phyloP scores from a whole-genome alignment of 2,113 vertebrate species.

The Nansenia antarctica region DNA sequence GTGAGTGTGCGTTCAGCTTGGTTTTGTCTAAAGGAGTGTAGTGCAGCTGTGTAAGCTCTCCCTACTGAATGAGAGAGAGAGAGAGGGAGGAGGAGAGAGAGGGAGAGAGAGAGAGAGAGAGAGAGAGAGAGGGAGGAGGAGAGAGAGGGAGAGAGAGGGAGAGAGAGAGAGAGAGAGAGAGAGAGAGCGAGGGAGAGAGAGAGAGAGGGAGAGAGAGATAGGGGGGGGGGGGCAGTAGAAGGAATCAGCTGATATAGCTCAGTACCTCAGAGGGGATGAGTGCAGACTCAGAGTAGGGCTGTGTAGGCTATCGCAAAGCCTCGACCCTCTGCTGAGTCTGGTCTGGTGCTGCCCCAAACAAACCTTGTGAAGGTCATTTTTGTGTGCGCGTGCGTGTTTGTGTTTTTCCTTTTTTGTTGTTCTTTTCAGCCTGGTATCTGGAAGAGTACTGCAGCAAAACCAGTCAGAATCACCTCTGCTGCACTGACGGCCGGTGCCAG shows the following conservation, averaged over 20 bases:
- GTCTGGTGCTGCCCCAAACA: background rate
- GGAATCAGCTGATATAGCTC: background rate
- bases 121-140: background rate
- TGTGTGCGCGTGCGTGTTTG: background rate
- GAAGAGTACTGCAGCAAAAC: conserved; percentile 1
- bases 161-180: background rate
- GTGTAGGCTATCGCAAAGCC: background rate
- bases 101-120: no score
- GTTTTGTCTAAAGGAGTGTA: conserved; percentile 1
- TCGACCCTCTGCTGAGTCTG: background rate
- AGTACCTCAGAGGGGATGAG: background rate
- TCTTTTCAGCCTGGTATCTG: background rate
- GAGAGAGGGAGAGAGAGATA: background rate
- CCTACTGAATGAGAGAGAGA: background rate
- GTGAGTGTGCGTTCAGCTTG: conserved; percentile 3
- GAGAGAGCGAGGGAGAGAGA: background rate
- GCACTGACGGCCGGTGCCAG: background rate
- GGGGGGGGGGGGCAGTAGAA: background rate
- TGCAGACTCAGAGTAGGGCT: no score
- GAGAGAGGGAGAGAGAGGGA: background rate
- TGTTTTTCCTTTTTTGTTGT: background rate
- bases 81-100: background rate
- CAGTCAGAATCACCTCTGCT: background rate
- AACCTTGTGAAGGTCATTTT: background rate
- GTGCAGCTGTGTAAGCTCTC: conserved; percentile 12